A percentile compares a stretch with the other conserved stretches of the same genome.
Conservation (phyloP, 1,140 invertebrate species). For the Magallana angulata region DNA sequence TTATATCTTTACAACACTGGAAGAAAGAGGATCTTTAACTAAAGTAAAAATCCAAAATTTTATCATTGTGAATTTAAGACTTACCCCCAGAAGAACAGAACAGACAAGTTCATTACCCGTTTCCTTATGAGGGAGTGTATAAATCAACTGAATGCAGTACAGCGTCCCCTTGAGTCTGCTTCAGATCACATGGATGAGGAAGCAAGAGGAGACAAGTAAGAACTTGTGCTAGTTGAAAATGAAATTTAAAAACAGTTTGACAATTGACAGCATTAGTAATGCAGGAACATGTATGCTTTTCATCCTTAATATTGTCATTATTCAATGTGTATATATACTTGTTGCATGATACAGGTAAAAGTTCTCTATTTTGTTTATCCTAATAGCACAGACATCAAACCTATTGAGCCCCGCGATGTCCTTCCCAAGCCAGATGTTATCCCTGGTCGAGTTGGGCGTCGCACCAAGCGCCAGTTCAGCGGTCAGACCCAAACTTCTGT, state of each 20-base stretch:
- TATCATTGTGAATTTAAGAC: constrained; percentile 45
- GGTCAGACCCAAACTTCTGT: not conserved
- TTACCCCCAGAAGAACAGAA: constrained; percentile 64
- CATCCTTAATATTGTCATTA: not conserved
- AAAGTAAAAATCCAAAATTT: no score
- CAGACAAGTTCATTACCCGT: constrained; percentile 71
- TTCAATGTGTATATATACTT: no score
- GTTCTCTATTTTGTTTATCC: not conserved
- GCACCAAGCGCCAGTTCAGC: constrained; percentile 69
- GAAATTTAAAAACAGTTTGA: no score
- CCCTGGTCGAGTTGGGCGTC: constrained; percentile 70
- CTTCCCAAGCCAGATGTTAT: constrained; percentile 64
- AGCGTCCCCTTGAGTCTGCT: constrained; percentile 71
- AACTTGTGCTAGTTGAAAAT: not conserved
- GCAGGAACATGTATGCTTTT: not conserved
- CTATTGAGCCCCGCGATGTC: constrained; percentile 62
- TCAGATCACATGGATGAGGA: constrained; percentile 70
- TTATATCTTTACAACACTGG: no score
- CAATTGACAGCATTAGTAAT: not conserved
- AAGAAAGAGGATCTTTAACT: no score
- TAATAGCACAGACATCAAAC: constrained; percentile 60
- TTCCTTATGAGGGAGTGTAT: constrained; percentile 72
- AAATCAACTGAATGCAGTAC: constrained; percentile 71
- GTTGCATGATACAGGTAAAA: no score
- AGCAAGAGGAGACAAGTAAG: constrained; percentile 69